phyloP scores from a whole-genome alignment of 2,888 invertebrate genomes.

The Augochlorella aurata region DNA sequence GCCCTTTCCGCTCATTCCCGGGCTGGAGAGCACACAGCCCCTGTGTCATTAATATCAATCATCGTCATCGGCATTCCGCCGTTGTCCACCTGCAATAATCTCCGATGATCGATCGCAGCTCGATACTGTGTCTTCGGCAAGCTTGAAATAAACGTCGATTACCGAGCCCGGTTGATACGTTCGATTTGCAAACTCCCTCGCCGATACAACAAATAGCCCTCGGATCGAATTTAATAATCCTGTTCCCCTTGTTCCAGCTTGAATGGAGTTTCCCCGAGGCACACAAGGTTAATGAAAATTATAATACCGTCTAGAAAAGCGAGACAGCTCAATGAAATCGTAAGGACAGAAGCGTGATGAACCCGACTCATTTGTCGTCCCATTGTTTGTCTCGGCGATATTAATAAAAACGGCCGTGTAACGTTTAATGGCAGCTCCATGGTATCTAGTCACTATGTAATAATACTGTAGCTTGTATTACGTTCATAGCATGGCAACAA shows the following conservation, averaged over 20 bases:
- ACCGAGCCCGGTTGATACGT: slow-evolving; percentile 13
- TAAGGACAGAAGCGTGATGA: not conserved
- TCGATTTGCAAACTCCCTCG: slow-evolving; percentile 14
- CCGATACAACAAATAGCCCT: slow-evolving; percentile 16
- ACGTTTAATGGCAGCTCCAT: not conserved
- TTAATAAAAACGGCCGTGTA: slow-evolving; percentile 37
- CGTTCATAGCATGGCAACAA: not conserved
- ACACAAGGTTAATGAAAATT: slow-evolving; percentile 43
- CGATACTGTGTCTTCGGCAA: slow-evolving; percentile 47
- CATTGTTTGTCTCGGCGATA: slow-evolving; percentile 37
- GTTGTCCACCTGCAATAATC: slow-evolving; percentile 37
- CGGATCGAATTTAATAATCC: slow-evolving; percentile 35
- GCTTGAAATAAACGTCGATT: slow-evolving; percentile 44
- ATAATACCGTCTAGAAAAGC: slow-evolving; percentile 44
- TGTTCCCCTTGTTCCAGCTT: not conserved
- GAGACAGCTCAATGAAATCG: slow-evolving; percentile 21
- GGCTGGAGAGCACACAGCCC: slow-evolving; percentile 1
- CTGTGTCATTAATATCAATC: slow-evolving; percentile 67
- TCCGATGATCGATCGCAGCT: slow-evolving; percentile 51
- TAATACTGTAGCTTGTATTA: no score
- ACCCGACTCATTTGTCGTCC: slow-evolving; percentile 38
- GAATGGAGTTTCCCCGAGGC: not conserved
- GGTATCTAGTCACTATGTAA: not conserved
- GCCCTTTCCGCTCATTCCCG: slow-evolving; percentile 24
- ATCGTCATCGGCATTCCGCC: slow-evolving; percentile 62